Evolutionary conservation across 1,140 invertebrate genomes (phyloP).

Genomic region (Dinoponera quadriceps): DNA sequence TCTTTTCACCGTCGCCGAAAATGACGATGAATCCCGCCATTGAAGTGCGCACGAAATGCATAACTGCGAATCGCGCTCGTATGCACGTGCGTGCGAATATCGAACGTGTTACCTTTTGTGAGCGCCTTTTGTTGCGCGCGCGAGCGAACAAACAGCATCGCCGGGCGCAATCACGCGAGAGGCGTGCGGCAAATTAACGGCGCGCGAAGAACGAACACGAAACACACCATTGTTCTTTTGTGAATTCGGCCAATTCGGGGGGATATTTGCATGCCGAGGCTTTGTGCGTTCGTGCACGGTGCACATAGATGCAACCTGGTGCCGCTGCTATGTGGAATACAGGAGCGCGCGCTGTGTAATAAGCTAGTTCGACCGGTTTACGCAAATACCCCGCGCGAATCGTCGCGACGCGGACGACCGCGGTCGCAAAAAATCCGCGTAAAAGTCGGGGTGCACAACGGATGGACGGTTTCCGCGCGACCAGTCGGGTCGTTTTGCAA

Average conservation of each 20-base stretch:
- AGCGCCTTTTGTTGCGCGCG: constrained; percentile 26
- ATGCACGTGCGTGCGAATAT: constrained; percentile 45
- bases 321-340: background rate
- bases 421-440: too few relatives aligned
- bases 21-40: constrained; percentile 16
- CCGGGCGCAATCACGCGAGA: background rate
- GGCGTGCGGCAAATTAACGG: constrained; percentile 37
- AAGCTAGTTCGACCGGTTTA: background rate
- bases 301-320: background rate
- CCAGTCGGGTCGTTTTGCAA: too few relatives aligned
- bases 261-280: constrained; percentile 28
- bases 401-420: too few relatives aligned
- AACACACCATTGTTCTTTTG: constrained; percentile 41
- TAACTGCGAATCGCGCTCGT: background rate
- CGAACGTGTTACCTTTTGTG: constrained; percentile 39
- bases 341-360: background rate
- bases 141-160: constrained; percentile 8
- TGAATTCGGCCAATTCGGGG: constrained; percentile 18
- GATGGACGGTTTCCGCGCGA: too few relatives aligned
- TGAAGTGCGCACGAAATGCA: background rate
- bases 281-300: background rate
- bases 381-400: background rate
- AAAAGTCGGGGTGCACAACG: too few relatives aligned
- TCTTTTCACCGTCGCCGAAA: constrained; percentile 3
- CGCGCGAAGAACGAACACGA: constrained; percentile 32